A percentile compares a stretch with the other conserved stretches of the same genome.
Conservation (phyloP, 2,888 invertebrate genomes). For the Arge pagana region DNA sequence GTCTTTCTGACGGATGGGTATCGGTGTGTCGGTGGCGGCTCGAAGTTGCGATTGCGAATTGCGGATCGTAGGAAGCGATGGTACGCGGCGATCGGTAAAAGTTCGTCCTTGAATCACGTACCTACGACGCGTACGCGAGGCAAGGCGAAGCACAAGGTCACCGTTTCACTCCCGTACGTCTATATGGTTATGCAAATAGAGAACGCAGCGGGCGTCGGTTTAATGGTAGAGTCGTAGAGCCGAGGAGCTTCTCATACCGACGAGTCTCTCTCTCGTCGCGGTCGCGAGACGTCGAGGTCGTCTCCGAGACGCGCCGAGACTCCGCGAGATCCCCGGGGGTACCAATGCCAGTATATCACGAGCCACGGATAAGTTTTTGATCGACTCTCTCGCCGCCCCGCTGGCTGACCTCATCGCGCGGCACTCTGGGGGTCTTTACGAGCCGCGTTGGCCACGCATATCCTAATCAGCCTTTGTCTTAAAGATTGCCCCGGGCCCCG, state of each 20-base stretch:
- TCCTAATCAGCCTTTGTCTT: constrained; percentile 55
- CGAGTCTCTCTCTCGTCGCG: constrained; percentile 20
- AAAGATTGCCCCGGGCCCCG: constrained; percentile 13
- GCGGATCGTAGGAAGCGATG: too few relatives aligned
- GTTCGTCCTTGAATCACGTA: too few relatives aligned
- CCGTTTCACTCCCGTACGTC: constrained; percentile 13
- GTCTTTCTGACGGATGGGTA: too few relatives aligned
- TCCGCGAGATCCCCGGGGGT: constrained; percentile 28
- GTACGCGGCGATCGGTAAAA: too few relatives aligned
- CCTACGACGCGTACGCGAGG: too few relatives aligned
- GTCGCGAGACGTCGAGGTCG: constrained; percentile 24
- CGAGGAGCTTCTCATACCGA: constrained; percentile 21
- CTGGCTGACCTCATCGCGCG: constrained; percentile 56
- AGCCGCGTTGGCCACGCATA: constrained; percentile 46
- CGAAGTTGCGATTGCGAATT: too few relatives aligned
- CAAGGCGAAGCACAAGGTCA: too few relatives aligned
- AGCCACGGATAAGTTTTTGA: constrained; percentile 52
- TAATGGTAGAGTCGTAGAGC: constrained; percentile 44
- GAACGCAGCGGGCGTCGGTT: constrained; percentile 52
- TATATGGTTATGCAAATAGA: constrained; percentile 50
- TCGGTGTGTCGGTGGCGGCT: too few relatives aligned
- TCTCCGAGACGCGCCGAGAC: constrained; percentile 20
- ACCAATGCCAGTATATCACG: constrained; percentile 50
- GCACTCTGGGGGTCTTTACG: constrained; percentile 55
- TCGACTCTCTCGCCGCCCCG: constrained; percentile 49